Base-by-base conservation (phyloP, 2,888 invertebrate genomes). In the Anagyrus pseudococci region DNA sequence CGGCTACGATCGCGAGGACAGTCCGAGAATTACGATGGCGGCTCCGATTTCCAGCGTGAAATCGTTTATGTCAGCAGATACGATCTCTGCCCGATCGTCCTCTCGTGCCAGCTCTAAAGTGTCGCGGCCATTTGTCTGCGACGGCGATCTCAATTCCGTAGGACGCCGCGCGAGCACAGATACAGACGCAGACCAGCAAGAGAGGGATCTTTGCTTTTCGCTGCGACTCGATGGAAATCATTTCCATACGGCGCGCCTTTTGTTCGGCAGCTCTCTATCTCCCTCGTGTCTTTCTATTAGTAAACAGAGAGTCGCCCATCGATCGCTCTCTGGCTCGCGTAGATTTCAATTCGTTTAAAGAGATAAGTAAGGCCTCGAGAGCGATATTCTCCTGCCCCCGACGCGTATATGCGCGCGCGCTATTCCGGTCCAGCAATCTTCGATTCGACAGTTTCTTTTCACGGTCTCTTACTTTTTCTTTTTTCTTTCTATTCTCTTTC, bases 41-140 rank as follows among this genome's bases (percentile, higher is more conserved):
- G 37, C 50, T 62, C 59, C 60, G 64, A 68, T 68, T 66, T 64
- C 66, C 50, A 49, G 10, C 44, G 44, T 20, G 64, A 62, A 64
- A 64, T 64, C 66, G 68, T 66, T 68, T 64, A 64, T 62, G 68
- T 68, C 68, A 50, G 48, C 56, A 55, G 59, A 64, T 62, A 59
- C 29, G 47, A 62, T 58, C 68, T 49, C 41, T 33, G 20, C 43
- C 26, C 13, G 58, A 59, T 52, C 41, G 47, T 22, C 50, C 22
- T n/a, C n/a, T n/a, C n/a, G n/a, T n/a, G n/a, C n/a, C 55, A 64
- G 56, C 62, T 66, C 56, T 59, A 59, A 57, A 52, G 62, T 59
- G 56, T 59, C 66, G 37, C 52, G 50, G 22, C 54, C 54, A 65
- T 61, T 62, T 66, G 62, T 66, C 66, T 40, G 56, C 6, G 57